Evolutionary conservation across 2,113 vertebrate species (phyloP).

Genomic region (Vimba vimba): DNA sequence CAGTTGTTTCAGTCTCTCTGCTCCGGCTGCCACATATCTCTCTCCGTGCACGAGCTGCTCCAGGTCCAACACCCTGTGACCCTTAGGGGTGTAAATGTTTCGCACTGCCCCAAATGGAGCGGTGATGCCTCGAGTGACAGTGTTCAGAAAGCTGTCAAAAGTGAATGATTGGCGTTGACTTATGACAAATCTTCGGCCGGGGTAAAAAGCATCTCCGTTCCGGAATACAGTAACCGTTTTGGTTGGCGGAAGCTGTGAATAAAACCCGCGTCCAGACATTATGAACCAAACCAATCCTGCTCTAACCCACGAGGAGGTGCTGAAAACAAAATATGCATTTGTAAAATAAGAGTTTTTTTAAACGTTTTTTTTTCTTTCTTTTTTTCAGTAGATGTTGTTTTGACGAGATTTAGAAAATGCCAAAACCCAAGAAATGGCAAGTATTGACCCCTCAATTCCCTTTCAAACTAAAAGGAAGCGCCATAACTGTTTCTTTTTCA

Average conservation of each 20-base stretch:
- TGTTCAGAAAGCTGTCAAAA: slow-evolving; percentile 76
- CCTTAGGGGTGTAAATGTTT: slow-evolving; percentile 74
- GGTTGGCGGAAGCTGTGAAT: slow-evolving; percentile 64
- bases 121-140: slow-evolving; percentile 65
- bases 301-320: slow-evolving; percentile 1
- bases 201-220: slow-evolving; percentile 78
- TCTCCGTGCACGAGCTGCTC: slow-evolving; percentile 69
- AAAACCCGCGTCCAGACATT: background rate
- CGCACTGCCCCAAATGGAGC: slow-evolving; percentile 76
- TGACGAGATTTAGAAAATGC: background rate
- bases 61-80: slow-evolving; percentile 66
- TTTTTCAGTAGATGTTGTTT: slow-evolving; percentile 9
- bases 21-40: slow-evolving; percentile 77
- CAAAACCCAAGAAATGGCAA: background rate
- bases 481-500: background rate
- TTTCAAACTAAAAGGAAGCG: background rate
- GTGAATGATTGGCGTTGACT: slow-evolving; percentile 68
- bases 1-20: slow-evolving; percentile 76
- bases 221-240: slow-evolving; percentile 75
- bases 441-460: background rate
- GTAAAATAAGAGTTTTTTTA: background rate
- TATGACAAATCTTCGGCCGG: slow-evolving; percentile 73
- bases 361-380: no score
- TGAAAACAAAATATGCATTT: background rate
- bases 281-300: background rate